phyloP scores from a whole-genome alignment of 2,113 vertebrate genomes.

The Oncorhynchus gorbuscha region DNA sequence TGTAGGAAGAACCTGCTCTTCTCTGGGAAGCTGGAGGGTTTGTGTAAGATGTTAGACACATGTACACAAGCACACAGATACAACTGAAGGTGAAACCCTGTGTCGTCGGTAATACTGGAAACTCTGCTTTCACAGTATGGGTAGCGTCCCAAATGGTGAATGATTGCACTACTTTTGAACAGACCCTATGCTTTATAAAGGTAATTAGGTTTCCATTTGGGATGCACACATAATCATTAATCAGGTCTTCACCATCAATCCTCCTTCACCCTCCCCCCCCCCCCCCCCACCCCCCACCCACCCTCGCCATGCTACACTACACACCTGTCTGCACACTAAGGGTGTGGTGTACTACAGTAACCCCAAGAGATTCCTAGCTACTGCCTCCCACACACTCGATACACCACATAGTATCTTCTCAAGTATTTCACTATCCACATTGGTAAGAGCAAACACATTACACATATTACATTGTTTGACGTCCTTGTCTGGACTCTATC shows the following conservation, averaged over 20 bases:
- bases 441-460: too few relatives aligned
- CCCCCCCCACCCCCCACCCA: too few relatives aligned
- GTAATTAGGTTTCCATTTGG: too few relatives aligned
- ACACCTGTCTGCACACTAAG: neutral
- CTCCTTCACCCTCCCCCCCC: neutral
- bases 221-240: neutral
- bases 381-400: neutral
- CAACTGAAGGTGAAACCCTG: slow-evolving; percentile 2
- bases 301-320: neutral
- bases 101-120: neutral
- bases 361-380: neutral
- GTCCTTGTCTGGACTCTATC: neutral
- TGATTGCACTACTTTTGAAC: too few relatives aligned
- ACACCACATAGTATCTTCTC: neutral
- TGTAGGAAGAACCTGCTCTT: neutral
- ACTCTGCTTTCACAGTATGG: neutral
- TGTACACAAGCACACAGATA: neutral
- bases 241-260: neutral
- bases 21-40: neutral
- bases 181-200: too few relatives aligned
- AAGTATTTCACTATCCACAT: neutral
- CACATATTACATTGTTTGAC: neutral
- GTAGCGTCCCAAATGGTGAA: too few relatives aligned
- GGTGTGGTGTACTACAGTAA: neutral
- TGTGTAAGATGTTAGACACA: neutral